These are phyloP conservation scores for Agrochola lychnidis DNA, from an alignment of 2,888 invertebrate species.

Conservation along the genomic window DNA sequence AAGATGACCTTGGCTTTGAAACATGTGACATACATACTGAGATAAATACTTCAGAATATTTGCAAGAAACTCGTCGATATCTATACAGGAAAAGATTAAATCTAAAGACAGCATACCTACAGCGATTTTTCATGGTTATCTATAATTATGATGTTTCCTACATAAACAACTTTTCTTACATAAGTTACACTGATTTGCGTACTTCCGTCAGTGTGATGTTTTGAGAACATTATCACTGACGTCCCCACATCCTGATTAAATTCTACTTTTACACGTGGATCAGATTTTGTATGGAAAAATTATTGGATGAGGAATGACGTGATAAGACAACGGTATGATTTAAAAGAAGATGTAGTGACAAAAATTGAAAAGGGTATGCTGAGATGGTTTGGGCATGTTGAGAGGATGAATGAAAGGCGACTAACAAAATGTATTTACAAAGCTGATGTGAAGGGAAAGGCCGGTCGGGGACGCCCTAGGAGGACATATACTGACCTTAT, in stretches of 20 bases:
- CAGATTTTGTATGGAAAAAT: neutral
- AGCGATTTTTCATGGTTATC: constrained; percentile 3
- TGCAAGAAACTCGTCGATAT: neutral
- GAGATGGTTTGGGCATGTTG: too few species aligned
- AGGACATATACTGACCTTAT: too few species aligned
- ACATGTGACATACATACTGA: neutral
- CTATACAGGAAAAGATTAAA: neutral
- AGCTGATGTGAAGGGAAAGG: too few species aligned
- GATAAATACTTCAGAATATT: constrained; percentile 14
- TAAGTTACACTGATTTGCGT: neutral
- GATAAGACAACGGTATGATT: too few species aligned
- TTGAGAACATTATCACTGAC: neutral
- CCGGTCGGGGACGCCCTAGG: too few species aligned
- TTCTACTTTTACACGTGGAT: neutral
- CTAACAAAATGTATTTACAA: too few species aligned
- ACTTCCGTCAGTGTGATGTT: neutral
- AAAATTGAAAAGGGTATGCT: too few species aligned
- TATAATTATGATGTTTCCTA: constrained; percentile 24
- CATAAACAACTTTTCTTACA: neutral
- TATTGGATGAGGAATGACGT: too few species aligned
- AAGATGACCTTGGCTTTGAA: constrained; percentile 4
- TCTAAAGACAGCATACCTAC: neutral
- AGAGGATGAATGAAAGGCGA: too few species aligned
- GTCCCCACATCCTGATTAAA: neutral
- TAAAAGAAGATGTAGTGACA: too few species aligned